Base-by-base conservation (phyloP, 1,140 invertebrate genomes). In the Drosophila micromelanica region DNA sequence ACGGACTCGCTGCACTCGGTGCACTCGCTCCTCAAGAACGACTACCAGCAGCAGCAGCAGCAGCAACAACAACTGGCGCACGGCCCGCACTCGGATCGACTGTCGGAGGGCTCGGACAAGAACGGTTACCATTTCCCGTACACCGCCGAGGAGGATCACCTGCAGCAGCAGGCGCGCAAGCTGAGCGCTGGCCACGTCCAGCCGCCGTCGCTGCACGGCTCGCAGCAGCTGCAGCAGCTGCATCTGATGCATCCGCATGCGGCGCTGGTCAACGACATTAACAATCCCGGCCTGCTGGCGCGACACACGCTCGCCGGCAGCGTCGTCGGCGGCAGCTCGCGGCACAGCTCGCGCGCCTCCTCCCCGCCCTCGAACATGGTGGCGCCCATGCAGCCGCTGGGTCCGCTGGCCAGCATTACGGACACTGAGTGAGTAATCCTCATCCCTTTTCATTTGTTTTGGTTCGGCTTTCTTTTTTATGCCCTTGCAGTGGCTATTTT, bases 121-220 rank as follows among this genome's bases (percentile, higher is more conserved):
- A 96, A 96, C 75, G 96, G 96, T 92, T 97, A 96, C 91, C 91
- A 95, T 54, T 96, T 96, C 77, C 96, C 96, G 0, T 96, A 96
- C 76, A 96, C 95, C 30, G 93, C 93, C 3, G 92, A 93, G 60
- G 94, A 94, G 67, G 93, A 94, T 65, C 93, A 94, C 55, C 90
- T 93, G 11, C 81, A 92, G 15, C 93, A 93, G 13, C 92, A 93
- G 6, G 93, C 93, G 2, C 92, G 93, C 11, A 94, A 94, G 55
- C 76, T 90, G 11, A 91, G 77, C 52, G 64, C 42, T 15, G 46
- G 82, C 12, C 79, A 71, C 57, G 80, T 59, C 5, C 79, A 80
- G 23, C 73, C 82, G 8, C 74, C 87, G 0, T 77, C 73, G 7
- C 61, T 91, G 12, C 82, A 90, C 90, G 93, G 78, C 56, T 93